Conservation (phyloP, 2,113 vertebrate genomes). For the Pungitius pungitius region DNA sequence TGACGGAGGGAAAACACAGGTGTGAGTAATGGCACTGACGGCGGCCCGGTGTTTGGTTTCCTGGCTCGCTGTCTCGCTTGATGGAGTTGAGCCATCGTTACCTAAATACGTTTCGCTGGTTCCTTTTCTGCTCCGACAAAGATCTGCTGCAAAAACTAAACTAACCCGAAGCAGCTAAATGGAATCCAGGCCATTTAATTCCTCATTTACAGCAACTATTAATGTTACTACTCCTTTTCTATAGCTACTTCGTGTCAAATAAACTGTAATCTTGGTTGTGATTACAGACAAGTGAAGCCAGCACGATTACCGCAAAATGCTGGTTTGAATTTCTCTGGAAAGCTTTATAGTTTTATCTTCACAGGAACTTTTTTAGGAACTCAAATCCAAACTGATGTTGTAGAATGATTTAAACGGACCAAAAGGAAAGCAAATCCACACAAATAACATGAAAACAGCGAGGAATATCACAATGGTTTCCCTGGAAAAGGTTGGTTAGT, state of each 20-base stretch:
- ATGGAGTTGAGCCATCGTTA: conserved; percentile 8
- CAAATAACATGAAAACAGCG: too few species aligned
- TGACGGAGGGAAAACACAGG: neutral
- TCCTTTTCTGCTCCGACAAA: neutral
- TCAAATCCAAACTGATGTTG: too few species aligned
- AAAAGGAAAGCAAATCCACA: too few species aligned
- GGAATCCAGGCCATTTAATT: neutral
- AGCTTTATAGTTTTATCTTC: too few species aligned
- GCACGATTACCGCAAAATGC: neutral
- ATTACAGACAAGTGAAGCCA: neutral
- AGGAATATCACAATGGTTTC: too few species aligned
- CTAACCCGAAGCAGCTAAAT: neutral
- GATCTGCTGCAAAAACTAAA: neutral
- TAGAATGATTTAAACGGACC: too few species aligned
- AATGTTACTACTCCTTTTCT: neutral
- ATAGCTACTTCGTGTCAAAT: neutral
- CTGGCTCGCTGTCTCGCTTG: neutral
- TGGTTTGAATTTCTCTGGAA: too few species aligned
- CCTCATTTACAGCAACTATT: neutral
- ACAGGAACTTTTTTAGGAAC: too few species aligned
- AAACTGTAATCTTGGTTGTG: neutral
- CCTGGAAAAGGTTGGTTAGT: too few species aligned
- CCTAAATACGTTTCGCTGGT: conserved; percentile 2
- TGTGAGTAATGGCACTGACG: neutral
- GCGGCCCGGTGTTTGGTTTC: neutral